Conservation (phyloP, 2,888 invertebrate species). For the Matsumyia berberina region DNA sequence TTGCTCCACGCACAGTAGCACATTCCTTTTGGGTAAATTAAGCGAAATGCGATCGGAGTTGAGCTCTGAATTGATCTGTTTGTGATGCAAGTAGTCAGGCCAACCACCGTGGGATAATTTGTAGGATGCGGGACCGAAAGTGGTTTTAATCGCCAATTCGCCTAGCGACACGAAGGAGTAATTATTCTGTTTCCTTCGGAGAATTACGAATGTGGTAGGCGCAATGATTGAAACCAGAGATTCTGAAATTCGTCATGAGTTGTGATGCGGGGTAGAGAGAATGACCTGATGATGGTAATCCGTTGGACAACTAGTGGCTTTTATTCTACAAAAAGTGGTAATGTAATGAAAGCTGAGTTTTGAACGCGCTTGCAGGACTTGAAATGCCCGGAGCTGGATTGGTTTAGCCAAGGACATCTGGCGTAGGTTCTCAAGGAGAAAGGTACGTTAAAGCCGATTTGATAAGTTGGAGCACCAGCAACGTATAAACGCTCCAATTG, state of each 20-base stretch:
- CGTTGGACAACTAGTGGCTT: too few relatives aligned
- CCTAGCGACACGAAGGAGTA: constrained; percentile 49
- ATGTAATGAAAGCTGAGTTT: too few relatives aligned
- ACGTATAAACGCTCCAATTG: too few relatives aligned
- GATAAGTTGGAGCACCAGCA: too few relatives aligned
- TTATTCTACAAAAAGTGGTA: too few relatives aligned
- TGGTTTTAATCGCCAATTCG: constrained; percentile 18
- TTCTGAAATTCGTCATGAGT: constrained; percentile 13
- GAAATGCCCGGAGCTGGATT: too few relatives aligned
- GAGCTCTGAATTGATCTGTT: constrained; percentile 59
- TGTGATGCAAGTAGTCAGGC: constrained; percentile 1
- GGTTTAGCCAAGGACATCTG: too few relatives aligned
- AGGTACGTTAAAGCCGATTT: too few relatives aligned
- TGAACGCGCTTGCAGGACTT: too few relatives aligned
- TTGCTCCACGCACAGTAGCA: constrained; percentile 67
- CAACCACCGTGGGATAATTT: constrained; percentile 11
- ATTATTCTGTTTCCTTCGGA: constrained; percentile 50
- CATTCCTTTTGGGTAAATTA: constrained; percentile 66
- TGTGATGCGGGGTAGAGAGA: background rate
- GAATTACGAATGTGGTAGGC: background rate
- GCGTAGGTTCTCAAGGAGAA: too few relatives aligned
- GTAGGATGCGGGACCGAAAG: constrained; percentile 1
- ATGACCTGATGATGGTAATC: too few relatives aligned
- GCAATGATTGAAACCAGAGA: constrained; percentile 35
- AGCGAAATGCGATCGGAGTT: constrained; percentile 64